Percentiles rank a stretch among this genome's conserved stretches.
phyloP scores from a whole-genome alignment of 2,113 vertebrate species.

The Pelobates fuscus region DNA sequence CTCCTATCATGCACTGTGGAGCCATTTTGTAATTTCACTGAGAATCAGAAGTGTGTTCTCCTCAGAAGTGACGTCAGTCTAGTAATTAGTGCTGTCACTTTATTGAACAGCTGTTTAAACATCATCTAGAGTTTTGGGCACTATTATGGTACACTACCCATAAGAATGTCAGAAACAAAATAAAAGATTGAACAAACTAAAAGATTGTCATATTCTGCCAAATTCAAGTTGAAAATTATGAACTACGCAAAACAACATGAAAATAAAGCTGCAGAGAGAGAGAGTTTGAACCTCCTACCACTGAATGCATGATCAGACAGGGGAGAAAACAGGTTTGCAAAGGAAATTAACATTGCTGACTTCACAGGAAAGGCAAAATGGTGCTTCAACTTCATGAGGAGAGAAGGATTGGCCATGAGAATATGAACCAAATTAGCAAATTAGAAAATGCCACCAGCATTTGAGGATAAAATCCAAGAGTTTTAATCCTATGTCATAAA shows the following conservation, averaged over 20 bases:
- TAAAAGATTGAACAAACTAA: too few relatives aligned
- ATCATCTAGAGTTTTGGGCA: too few relatives aligned
- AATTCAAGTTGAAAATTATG: not conserved
- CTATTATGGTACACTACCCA: too few relatives aligned
- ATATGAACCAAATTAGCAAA: not conserved
- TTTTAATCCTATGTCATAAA: not conserved
- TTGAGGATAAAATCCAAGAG: not conserved
- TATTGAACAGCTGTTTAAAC: too few relatives aligned
- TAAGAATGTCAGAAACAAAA: too few relatives aligned
- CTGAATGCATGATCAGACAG: not conserved
- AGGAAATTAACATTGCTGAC: not conserved
- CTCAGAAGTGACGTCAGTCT: too few relatives aligned
- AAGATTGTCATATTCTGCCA: not conserved
- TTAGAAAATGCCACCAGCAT: not conserved
- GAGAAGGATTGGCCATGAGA: not conserved
- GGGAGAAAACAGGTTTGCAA: not conserved
- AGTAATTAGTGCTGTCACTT: too few relatives aligned
- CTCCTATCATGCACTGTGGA: too few relatives aligned
- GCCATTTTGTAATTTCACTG: too few relatives aligned
- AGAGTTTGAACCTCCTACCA: not conserved
- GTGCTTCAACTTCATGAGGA: slow-evolving; percentile 5
- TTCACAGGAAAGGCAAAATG: not conserved
- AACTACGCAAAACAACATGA: not conserved
- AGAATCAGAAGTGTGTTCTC: too few relatives aligned
- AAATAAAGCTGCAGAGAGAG: slow-evolving; percentile 7